phyloP scores from a whole-genome alignment of 2,888 invertebrate genomes.

The Pollenia griseotomentosa region DNA sequence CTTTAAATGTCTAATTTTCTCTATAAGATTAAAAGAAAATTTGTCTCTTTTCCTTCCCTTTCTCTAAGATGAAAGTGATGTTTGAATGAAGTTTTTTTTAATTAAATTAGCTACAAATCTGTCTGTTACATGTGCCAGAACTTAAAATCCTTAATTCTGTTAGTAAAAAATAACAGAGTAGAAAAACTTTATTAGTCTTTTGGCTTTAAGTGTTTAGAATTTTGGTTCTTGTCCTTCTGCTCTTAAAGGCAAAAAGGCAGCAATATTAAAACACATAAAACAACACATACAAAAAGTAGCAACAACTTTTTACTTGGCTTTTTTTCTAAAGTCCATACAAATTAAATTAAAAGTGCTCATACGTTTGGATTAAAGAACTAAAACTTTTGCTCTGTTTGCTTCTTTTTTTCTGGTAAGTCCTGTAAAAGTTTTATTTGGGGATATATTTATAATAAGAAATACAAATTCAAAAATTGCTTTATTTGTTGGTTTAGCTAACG shows the following conservation, averaged over 20 bases:
- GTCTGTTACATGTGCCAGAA: neutral
- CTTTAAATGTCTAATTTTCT: no score
- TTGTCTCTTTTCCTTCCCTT: neutral
- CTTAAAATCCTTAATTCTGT: constrained; percentile 7
- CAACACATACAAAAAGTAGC: neutral
- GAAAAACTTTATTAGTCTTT: neutral
- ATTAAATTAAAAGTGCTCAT: constrained; percentile 54
- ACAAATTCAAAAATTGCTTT: neutral
- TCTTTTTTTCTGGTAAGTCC: neutral
- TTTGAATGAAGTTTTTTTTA: neutral
- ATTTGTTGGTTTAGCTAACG: neutral
- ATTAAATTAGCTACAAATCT: constrained; percentile 8
- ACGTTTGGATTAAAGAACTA: neutral
- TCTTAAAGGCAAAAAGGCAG: no score
- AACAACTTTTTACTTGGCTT: neutral
- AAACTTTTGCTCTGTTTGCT: neutral
- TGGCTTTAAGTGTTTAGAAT: neutral
- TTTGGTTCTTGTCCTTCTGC: neutral
- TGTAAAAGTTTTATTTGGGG: neutral
- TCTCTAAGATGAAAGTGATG: neutral
- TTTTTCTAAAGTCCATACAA: constrained; percentile 39
- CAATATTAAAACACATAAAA: no score
- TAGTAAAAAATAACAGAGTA: neutral
- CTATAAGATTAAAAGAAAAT: neutral
- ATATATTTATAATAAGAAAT: constrained; percentile 6